These are phyloP conservation scores for Spilarctia lutea DNA, from an alignment of 2,888 invertebrate species.

Conservation along the genomic window DNA sequence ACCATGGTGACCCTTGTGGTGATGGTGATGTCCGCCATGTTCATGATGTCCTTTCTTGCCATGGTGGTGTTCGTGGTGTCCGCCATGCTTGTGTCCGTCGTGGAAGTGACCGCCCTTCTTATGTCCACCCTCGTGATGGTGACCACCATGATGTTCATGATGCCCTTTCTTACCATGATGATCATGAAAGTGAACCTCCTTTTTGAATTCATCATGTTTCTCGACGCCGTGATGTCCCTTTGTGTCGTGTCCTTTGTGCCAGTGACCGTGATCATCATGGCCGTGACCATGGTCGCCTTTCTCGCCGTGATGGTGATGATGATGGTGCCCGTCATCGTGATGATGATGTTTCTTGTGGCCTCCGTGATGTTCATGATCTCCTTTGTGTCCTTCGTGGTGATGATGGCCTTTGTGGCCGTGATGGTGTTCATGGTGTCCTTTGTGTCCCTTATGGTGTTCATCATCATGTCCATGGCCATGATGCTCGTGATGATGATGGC, in stretches of 20 bases:
- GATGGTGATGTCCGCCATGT: conserved; percentile 91
- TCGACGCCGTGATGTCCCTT: conserved; percentile 94
- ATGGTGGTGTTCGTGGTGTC: conserved; percentile 91
- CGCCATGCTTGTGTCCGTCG: conserved; percentile 92
- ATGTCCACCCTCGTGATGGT: conserved; percentile 91
- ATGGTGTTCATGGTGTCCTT: conserved; percentile 87
- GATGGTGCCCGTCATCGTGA: conserved; percentile 88
- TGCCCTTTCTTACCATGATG: conserved; percentile 92
- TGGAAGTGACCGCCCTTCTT: conserved; percentile 93
- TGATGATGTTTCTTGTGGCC: conserved; percentile 89
- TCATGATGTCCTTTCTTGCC: conserved; percentile 92
- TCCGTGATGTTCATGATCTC: conserved; percentile 76
- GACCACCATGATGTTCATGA: conserved; percentile 92
- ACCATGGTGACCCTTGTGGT: conserved; percentile 92
- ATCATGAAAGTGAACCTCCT: conserved; percentile 94
- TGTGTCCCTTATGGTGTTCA: conserved; percentile 89
- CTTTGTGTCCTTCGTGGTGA: conserved; percentile 88
- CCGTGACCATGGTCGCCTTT: conserved; percentile 88
- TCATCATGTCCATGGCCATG: conserved; percentile 88
- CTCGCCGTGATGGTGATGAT: conserved; percentile 88
- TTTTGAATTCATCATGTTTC: conserved; percentile 93
- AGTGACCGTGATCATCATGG: conserved; percentile 87
- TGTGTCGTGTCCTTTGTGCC: conserved; percentile 94
- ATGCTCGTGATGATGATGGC: conserved; percentile 87
- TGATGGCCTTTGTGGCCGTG: conserved; percentile 90